Evolutionary conservation across 2,113 vertebrate species (phyloP), one percentile per base, ranked within the genome.

Genomic region (Melierax canorus): DNA sequence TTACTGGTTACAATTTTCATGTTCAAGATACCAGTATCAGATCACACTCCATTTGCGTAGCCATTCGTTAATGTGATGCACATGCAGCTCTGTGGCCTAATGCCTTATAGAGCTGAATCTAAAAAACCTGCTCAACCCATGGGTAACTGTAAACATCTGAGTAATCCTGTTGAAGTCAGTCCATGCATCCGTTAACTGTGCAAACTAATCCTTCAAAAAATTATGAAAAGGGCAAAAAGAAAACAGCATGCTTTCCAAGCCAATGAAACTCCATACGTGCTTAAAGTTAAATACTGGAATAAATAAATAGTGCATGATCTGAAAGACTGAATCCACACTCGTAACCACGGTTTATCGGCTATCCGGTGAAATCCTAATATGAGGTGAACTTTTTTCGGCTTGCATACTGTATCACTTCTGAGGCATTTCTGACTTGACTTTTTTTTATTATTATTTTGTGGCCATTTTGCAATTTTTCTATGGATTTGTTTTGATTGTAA

Each of bases 401-500:
- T 58, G 59, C 59, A 30, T 30, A 27, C 12, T 68, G 12, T 67
- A 41, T 59, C 75, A 53, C 39, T 84, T 84, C 86, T 51, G 63
- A 22, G 48, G 38, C 23, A 14, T 74, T 97, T 97, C 69, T 85
- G 84, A 64, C 32, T 27, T 58, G 21, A 29, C 18, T 32, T 2
- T 21, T 60, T 69, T 63, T 71, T 74, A 62, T n/a, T 48, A 48
- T 38, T 29, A 50, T 51, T 91, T 72, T 79, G 69, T 92, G 87
- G 50, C 66, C 53, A 45, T 96, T 96, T 88, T 90, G 91, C 78
- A 92, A 66, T 93, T 96, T 95, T 96, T 88, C 89, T 64, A 8
- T 59, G 95, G 92, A 81, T 97, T 97, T 96, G 94, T 97, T 96
- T 96, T 93, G 93, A 93, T 85, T 94, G 82, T 92, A 94, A 97